Base-by-base conservation (phyloP, 2,113 vertebrate species). In the Poeciliopsis turrubarensis region DNA sequence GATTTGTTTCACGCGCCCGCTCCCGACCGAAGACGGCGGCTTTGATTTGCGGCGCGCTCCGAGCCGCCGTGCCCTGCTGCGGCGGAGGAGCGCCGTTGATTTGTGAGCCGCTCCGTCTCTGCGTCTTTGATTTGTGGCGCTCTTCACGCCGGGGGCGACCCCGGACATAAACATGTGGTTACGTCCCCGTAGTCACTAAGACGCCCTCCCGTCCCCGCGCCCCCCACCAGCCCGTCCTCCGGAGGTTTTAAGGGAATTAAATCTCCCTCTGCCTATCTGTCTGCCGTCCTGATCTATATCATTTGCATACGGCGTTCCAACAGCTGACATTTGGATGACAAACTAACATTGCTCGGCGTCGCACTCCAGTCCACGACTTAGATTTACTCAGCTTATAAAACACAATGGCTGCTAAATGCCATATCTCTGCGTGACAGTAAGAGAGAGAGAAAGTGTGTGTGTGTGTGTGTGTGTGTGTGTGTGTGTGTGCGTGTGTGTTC, bases 331-430 rank as follows among this genome's bases (percentile, higher is more conserved):
- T 89, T 92, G 88, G 90, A 89, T 88, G 92, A 92, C 84, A 83
- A 91, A 92, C 89, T 86, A 85, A 92, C 76, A 86, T 84, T 83
- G 88, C 83, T 83, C 79, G 74, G 85, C 44, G 5, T 87, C 34
- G 7, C 83, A 79, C 76, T 87, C 37, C 67, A 73, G 83, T 89
- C 87, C 73, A 81, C 78, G 72, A 87, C 87, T 82, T 80, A 83
- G 89, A 91, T 92, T 92, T 91, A 92, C 83, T 87, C 84, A 65
- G 74, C 84, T 87, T 90, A 89, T 93, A 85, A 90, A 91, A 91
- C 80, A 91, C 87, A 86, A 89, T 86, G 87, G 84, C 86, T 83
- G 81, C 79, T 91, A 88, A 91, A 91, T 87, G 88, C 87, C 91
- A 91, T 89, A 85, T 84, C 85, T 86, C 79, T 84, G 68, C 57